phyloP scores from a whole-genome alignment of 2,113 vertebrate species.

The Malurus melanocephalus region DNA sequence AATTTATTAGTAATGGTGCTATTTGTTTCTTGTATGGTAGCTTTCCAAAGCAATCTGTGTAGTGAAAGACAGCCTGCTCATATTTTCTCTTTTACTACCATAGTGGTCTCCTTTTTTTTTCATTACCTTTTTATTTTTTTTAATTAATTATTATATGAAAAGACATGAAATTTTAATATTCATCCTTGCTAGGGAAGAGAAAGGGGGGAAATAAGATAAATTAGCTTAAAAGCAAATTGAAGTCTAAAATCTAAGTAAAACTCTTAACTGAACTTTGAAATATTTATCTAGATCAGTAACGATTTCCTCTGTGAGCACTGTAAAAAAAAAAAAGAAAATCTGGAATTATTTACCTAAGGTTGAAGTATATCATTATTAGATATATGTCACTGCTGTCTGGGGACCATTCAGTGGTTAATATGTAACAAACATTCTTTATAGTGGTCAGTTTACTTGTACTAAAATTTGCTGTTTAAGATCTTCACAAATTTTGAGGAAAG shows the following conservation, averaged over 20 bases:
- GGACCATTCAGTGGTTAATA: neutral
- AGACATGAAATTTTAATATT: neutral
- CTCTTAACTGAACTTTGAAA: neutral
- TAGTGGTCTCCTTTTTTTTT: fast-evolving
- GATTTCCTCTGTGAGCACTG: neutral
- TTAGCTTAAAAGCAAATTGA: neutral
- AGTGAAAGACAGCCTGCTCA: neutral
- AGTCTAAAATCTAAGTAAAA: neutral
- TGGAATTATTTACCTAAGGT: neutral
- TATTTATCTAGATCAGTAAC: neutral
- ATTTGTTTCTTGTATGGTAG: neutral
- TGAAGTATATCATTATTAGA: neutral
- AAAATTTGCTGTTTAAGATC: neutral
- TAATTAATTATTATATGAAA: neutral
- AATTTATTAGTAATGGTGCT: neutral
- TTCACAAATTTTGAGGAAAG: neutral
- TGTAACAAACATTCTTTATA: neutral
- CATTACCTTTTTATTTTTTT: neutral
- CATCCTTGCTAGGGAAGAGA: neutral
- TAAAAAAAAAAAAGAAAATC: neutral
- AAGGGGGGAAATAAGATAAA: neutral
- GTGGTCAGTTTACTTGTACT: neutral
- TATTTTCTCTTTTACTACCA: neutral
- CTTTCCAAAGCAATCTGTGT: neutral
- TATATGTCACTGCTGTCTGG: neutral